phyloP scores from a whole-genome alignment of 2,113 vertebrate genomes.

The Dolichotis patagonum region DNA sequence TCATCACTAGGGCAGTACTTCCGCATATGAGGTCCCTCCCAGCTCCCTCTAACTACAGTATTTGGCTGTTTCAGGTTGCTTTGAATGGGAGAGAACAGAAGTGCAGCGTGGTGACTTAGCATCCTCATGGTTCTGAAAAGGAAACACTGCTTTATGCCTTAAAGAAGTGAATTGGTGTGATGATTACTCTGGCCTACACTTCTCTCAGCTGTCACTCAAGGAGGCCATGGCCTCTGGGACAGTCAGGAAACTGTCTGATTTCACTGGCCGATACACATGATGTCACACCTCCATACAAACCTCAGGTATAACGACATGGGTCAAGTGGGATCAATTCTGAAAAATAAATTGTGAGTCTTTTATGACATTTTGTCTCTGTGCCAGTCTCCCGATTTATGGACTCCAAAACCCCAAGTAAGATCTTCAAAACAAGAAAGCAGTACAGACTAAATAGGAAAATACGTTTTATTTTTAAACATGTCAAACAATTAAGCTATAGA shows the following conservation, averaged over 20 bases:
- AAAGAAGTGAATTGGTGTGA: neutral
- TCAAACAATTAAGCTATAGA: neutral
- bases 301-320: neutral
- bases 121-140: neutral
- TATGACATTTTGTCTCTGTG: neutral
- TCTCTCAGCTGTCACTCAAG: too few relatives aligned
- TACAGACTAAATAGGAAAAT: neutral
- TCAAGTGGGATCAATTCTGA: neutral
- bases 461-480: neutral
- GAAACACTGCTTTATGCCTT: neutral
- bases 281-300: neutral
- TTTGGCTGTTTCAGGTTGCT: neutral
- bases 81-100: neutral
- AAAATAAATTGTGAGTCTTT: neutral
- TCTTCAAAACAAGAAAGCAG: neutral
- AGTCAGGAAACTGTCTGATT: neutral
- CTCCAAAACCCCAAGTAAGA: neutral
- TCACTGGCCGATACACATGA: neutral
- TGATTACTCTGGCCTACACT: neutral
- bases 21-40: rapidly evolving
- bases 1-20: neutral
- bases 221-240: neutral
- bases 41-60: neutral
- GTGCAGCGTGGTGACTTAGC: too few relatives aligned
- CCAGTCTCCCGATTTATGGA: neutral